These are phyloP conservation scores for Drosophila atripex DNA, from an alignment of 2,888 invertebrate species.

Conservation along the genomic window DNA sequence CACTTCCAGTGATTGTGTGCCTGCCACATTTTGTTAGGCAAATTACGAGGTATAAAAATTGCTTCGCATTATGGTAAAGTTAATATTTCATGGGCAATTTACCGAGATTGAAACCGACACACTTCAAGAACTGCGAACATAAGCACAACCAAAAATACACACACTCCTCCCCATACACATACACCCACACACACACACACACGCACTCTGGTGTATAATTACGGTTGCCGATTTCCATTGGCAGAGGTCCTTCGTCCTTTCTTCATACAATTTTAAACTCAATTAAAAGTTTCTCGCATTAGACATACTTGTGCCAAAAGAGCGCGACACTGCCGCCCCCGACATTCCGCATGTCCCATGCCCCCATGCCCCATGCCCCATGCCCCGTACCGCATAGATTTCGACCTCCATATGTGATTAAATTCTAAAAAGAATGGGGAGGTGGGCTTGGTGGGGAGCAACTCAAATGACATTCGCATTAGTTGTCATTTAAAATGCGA, in stretches of 20 bases:
- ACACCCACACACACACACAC: slow-evolving; percentile 17
- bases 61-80: slow-evolving; percentile 77
- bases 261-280: slow-evolving; percentile 81
- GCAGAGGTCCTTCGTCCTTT: slow-evolving; percentile 38
- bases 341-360: too few relatives aligned
- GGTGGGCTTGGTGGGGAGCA: slow-evolving; percentile 5
- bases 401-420: slow-evolving; percentile 19
- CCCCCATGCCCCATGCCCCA: slow-evolving; percentile 2
- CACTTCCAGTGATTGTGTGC: slow-evolving; percentile 22
- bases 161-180: slow-evolving; percentile 2
- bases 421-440: neutral
- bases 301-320: slow-evolving; percentile 70
- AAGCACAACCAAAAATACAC: slow-evolving; percentile 9
- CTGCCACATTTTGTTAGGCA: slow-evolving; percentile 57
- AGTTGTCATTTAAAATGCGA: slow-evolving; percentile 76
- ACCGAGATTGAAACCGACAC: slow-evolving; percentile 79
- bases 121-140: slow-evolving; percentile 71
- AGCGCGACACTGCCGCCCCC: slow-evolving; percentile 20
- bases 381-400: neutral
- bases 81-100: slow-evolving; percentile 82
- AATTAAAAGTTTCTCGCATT: slow-evolving; percentile 80
- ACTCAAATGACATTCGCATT: slow-evolving; percentile 72
- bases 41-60: slow-evolving; percentile 76
- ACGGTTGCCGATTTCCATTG: slow-evolving; percentile 36
- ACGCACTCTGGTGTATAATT: slow-evolving; percentile 26